Evolutionary conservation across 2,797 vertebrate species (phyloP), one percentile per base, ranked within the genome.

Genomic region (Falco cherrug): DNA sequence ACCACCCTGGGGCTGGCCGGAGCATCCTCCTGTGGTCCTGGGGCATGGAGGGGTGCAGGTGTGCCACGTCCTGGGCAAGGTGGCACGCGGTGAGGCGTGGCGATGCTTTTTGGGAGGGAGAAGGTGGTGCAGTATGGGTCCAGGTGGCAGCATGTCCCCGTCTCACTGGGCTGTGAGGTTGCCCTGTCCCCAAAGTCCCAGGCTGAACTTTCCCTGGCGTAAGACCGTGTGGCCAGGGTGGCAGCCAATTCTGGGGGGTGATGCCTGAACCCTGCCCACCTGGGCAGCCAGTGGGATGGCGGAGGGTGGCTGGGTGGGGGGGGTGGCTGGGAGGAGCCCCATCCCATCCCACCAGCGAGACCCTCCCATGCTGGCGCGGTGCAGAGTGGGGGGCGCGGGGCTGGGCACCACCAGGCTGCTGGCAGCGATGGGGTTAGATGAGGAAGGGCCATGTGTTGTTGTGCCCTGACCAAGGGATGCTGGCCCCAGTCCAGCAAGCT

Each of bases 31-130:
- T 0, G 1, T 1, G 4, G 21, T 75, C 59, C 35, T 24, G 35
- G 71, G 43, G 19, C 4, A 18, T 12, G 14, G n/a, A 25, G 26
- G 26, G 50, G 18, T 76, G 64, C 51, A 50, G 50, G 33, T 1
- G 1, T 14, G 39, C 50, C 5, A 1, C 1, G 1, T 37, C 33
- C 29, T 5, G 24, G 43, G 31, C 8, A 18, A 1, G 7, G 37
- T 1, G 4, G 33, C 5, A 1, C 17, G 10, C 6, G 6, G 61
- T 53, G 65, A 25, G 4, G 10, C 0, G 0, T 25, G 41, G 45
- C 10, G 4, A 28, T 75, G 61, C 31, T 64, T 88, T 82, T 28
- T 37, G 16, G 5, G 11, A 28, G 45, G 33, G 13, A 29, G 39
- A n/a, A 82, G 47, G 39, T 50, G 45, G 25, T 13, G 25, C 26